Base-by-base conservation (phyloP, 2,888 invertebrate species). In the Osedax fenrisi region DNA sequence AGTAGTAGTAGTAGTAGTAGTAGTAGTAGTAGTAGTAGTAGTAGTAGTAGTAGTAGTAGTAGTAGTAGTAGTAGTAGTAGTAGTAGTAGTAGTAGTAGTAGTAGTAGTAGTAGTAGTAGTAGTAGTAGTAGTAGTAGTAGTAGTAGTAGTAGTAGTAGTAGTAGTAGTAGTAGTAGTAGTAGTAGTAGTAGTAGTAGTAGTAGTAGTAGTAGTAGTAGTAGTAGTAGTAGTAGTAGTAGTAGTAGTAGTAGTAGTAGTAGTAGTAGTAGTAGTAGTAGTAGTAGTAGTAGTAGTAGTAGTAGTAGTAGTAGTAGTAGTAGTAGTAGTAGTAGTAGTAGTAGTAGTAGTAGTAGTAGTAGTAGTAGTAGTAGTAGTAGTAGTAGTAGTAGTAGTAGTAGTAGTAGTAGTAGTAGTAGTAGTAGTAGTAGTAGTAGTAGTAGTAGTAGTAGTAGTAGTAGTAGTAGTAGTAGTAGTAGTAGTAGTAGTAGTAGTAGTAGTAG, bases 1-100 rank as follows among this genome's bases (percentile, higher is more conserved):
- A 56, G 56, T 56, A 56, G 56, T 56, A 56, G 56, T 56, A 56
- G 56, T 56, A 56, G 56, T n/a, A 56, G 56, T n/a, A 56, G 56
- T 56, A 56, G 56, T 56, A 56, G 56, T 56, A 56, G 56, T 56
- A 56, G 56, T 56, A 56, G 56, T 56, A 56, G 56, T 56, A 56
- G 56, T 56, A 56, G 56, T 56, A 56, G 56, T 56, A 56, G 56
- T 56, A 56, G 56, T 56, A 56, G 56, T 56, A 56, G 56, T 56
- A 56, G 56, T n/a, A 56, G 56, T n/a, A 56, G 56, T 56, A 56
- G 56, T 56, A 56, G 56, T 56, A 56, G 56, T 56, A 56, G 56
- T 56, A 56, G 56, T 56, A 56, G 56, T 56, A 56, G 56, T 56
- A 56, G 56, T 56, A 56, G 56, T 56, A 56, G 56, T 56, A 56